These are phyloP conservation scores for Leptatherina wallacei DNA, from an alignment of 2,797 vertebrate species.

Conservation along the genomic window DNA sequence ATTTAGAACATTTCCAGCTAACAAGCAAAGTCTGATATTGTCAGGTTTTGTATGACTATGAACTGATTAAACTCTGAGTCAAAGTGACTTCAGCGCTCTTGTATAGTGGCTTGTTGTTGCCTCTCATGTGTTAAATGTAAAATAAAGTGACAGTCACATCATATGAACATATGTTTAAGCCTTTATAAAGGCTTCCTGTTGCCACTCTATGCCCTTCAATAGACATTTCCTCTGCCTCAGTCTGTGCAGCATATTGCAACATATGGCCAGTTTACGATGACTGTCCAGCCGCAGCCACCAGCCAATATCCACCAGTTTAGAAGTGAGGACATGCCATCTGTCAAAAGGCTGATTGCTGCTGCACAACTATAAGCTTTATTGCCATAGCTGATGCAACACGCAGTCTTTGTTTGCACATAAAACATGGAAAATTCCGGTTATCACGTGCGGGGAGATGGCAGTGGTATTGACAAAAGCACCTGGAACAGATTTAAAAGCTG, in stretches of 20 bases:
- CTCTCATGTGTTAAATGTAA: conserved; percentile 32
- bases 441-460: conserved; percentile 6
- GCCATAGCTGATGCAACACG: conserved; percentile 42
- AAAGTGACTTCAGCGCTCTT: conserved; percentile 1
- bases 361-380: conserved; percentile 44
- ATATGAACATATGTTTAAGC: conserved; percentile 67
- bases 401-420: conserved; percentile 15
- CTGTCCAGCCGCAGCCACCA: conserved; percentile 68
- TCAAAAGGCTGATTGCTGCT: conserved; percentile 59
- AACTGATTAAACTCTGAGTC: neutral
- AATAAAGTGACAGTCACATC: conserved; percentile 54
- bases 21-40: neutral
- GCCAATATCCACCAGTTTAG: conserved; percentile 74
- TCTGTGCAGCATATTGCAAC: conserved; percentile 76
- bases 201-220: conserved; percentile 62
- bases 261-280: conserved; percentile 77
- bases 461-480: conserved; percentile 1
- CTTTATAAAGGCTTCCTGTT: conserved; percentile 60
- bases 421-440: conserved; percentile 14
- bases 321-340: conserved; percentile 76
- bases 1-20: neutral
- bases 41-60: neutral
- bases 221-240: conserved; percentile 60
- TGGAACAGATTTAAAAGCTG: conserved; percentile 30
- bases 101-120: conserved; percentile 6